Evolutionary conservation across 2,113 vertebrate species (phyloP), one percentile per base, ranked within the genome.

Genomic region (Pagrus major): DNA sequence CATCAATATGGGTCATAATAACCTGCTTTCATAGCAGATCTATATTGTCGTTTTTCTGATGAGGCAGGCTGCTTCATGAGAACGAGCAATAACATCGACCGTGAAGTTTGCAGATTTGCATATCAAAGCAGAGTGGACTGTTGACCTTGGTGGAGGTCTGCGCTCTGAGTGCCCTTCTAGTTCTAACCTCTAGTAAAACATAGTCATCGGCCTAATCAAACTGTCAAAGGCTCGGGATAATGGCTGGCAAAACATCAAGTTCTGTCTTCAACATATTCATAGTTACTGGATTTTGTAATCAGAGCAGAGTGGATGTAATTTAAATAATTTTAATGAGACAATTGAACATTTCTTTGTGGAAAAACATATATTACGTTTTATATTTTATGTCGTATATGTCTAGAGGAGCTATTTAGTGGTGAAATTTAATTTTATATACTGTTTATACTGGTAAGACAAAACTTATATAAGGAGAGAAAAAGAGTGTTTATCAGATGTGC

Each of bases 231-330:
- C 52, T 33, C 18, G 1, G 39, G 49, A 37, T 78, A 68, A 80
- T 75, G 39, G 41, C 49, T 51, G 65, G 52, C 20, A 56, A 71
- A 87, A 59, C 77, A 66, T 69, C 47, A 63, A 65, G 59, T 67
- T 29, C 56, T 31, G 35, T 56, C 29, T 78, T 61, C n/a, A 27
- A 8, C 6, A 31, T 51, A 35, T 59, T 68, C 18, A 37, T 29
- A 49, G 6, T 15, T 35, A 33, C 9, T 20, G 6, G n/a, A 41
- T 15, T 37, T 60, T 6, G 41, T 44, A 31, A 15, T 47, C 2
- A 1, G 60, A 63, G 8, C 4, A 42, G 9, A 65, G 27, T 65
- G 5, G 20, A n/a, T 66, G 27, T 52, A 1, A 39, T 52, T 49
- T 33, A 1, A 49, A 35, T 9, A 12, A n/a, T 31, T 49, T 35